Conservation (phyloP, 2,888 invertebrate species). For the Mechanitis messenoides region DNA sequence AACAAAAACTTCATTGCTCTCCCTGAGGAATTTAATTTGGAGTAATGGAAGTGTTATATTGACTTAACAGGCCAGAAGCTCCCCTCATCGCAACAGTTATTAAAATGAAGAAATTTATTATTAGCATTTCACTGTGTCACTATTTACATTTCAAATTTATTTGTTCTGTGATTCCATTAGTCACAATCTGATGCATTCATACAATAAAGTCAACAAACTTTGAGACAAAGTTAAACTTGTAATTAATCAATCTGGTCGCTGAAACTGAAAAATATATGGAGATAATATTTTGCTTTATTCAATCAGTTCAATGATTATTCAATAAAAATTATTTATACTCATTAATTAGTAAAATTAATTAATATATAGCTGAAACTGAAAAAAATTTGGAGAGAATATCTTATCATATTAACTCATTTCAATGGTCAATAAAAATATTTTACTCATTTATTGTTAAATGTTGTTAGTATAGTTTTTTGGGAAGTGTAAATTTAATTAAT, state of each 20-base stretch:
- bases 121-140: slow-evolving; percentile 71
- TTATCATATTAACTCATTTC: no score
- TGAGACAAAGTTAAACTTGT: neutral
- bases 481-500: slow-evolving; percentile 14
- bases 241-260: slow-evolving; percentile 1
- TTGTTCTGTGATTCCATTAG: slow-evolving; percentile 75
- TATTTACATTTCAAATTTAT: slow-evolving; percentile 77
- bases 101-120: slow-evolving; percentile 77
- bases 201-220: slow-evolving; percentile 44
- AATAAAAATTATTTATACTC: no score
- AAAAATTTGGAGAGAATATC: no score
- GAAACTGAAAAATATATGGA: neutral
- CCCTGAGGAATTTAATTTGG: slow-evolving; percentile 76
- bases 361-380: no score
- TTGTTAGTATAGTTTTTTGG: no score
- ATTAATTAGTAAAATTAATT: no score
- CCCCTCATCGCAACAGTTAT: slow-evolving; percentile 75
- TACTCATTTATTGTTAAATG: no score
- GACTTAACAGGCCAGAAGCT: slow-evolving; percentile 75
- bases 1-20: slow-evolving; percentile 75
- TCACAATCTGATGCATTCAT: slow-evolving; percentile 66
- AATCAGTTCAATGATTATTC: no score
- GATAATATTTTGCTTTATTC: neutral
- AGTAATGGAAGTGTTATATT: slow-evolving; percentile 78
- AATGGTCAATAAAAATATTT: no score